Percentiles rank a stretch among this genome's conserved stretches.
These are phyloP conservation scores for Bradypodion pumilum DNA, from an alignment of 2,797 vertebrate genomes.

Conservation along the genomic window DNA sequence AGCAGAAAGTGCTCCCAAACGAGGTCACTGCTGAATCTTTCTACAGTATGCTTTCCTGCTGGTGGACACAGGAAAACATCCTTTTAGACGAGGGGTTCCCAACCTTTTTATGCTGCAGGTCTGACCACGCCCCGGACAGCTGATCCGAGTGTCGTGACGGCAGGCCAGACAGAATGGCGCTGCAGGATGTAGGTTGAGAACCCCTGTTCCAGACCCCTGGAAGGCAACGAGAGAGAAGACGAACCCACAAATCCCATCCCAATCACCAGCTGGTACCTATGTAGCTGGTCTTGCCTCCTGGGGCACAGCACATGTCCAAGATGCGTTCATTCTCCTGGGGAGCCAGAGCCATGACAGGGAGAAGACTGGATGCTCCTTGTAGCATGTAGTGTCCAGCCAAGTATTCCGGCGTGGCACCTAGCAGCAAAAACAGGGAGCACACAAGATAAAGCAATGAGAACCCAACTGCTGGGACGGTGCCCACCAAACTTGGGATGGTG, in stretches of 20 bases:
- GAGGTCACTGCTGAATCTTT: background rate
- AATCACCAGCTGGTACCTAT: constrained; percentile 80
- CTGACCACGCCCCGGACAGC: no score
- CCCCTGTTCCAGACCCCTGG: background rate
- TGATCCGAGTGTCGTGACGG: no score
- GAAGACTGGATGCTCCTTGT: constrained; percentile 94
- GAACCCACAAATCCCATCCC: background rate
- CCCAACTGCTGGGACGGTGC: background rate
- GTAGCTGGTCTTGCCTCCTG: constrained; percentile 97
- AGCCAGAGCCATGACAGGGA: constrained; percentile 94
- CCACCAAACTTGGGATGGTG: accelerated
- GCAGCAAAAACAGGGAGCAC: background rate
- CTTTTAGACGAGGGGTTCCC: no score
- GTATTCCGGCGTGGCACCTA: constrained; percentile 97
- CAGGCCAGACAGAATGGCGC: no score
- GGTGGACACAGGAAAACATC: background rate
- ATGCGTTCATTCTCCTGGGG: constrained; percentile 94
- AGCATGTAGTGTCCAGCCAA: constrained; percentile 97
- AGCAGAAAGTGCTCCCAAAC: background rate
- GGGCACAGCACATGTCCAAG: constrained; percentile 96
- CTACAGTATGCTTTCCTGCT: background rate
- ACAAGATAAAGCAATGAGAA: accelerated
- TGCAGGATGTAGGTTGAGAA: no score
- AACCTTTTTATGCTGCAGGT: no score
- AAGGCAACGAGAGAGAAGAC: background rate